A percentile compares a stretch with the other conserved stretches of the same genome.
Conservation (phyloP, 2,888 invertebrate genomes). For the Hypena proboscidalis region DNA sequence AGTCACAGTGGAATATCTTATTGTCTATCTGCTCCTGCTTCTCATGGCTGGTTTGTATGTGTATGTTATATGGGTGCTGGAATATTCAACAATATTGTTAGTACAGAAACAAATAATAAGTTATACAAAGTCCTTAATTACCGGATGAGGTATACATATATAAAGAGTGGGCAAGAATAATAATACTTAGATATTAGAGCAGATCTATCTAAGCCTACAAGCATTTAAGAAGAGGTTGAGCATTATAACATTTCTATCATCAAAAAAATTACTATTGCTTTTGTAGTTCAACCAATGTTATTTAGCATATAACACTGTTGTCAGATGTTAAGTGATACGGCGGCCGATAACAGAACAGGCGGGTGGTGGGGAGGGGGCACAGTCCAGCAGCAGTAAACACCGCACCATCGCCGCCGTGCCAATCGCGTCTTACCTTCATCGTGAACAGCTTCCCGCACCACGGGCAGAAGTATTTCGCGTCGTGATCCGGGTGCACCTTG, state of each 20-base stretch:
- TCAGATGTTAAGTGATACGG: constrained; percentile 28
- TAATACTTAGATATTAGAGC: too few species aligned
- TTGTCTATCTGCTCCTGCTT: constrained; percentile 42
- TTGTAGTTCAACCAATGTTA: background rate
- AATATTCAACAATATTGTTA: constrained; percentile 35
- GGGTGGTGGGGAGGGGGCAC: constrained; percentile 47
- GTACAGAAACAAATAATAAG: too few species aligned
- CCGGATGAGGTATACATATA: too few species aligned
- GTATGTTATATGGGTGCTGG: constrained; percentile 86
- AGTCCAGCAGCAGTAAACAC: constrained; percentile 27
- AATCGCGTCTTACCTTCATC: constrained; percentile 77
- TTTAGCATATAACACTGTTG: constrained; percentile 17
- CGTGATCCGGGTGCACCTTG: constrained; percentile 86
- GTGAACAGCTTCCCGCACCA: constrained; percentile 89
- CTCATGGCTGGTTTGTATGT: constrained; percentile 78
- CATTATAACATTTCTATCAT: too few species aligned
- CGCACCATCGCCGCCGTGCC: constrained; percentile 2
- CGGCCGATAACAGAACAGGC: constrained; percentile 29
- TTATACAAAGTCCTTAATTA: too few species aligned
- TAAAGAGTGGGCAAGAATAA: too few species aligned
- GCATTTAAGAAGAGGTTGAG: too few species aligned
- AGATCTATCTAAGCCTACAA: too few species aligned
- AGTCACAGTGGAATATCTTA: constrained; percentile 76
- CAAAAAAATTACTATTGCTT: too few species aligned
- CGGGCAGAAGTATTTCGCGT: constrained; percentile 87